Percentiles rank a stretch among this genome's conserved stretches.
Evolutionary conservation across 1,140 invertebrate genomes (phyloP).

Genomic region (Bombus huntii): DNA sequence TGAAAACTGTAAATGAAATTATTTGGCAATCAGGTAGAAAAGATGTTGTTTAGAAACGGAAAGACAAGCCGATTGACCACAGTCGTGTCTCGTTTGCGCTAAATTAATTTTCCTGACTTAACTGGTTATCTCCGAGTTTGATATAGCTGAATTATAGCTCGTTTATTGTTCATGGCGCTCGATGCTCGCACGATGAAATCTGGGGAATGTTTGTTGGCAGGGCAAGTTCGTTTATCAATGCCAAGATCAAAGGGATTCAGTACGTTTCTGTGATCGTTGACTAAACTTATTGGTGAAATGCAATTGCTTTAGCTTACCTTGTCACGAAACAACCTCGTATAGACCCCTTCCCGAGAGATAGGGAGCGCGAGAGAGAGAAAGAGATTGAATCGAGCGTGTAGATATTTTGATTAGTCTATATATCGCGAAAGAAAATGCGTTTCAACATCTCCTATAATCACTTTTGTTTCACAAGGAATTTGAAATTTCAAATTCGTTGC

Average conservation of each 20-base stretch:
- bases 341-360: not conserved
- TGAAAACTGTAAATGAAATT: no score
- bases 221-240: slow-evolving; percentile 32
- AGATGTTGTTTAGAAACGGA: no score
- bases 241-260: slow-evolving; percentile 41
- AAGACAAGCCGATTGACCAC: not conserved
- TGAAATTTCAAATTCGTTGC: not conserved
- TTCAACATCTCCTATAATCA: no score
- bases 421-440: no score
- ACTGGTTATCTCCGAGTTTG: slow-evolving; percentile 8
- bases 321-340: not conserved
- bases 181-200: slow-evolving; percentile 1
- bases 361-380: not conserved
- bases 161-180: slow-evolving; percentile 5
- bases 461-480: no score
- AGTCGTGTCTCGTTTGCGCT: not conserved
- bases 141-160: slow-evolving; percentile 10
- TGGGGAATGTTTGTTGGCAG: slow-evolving; percentile 29
- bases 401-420: not conserved
- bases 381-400: not conserved
- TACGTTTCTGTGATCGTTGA: slow-evolving; percentile 34
- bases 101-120: slow-evolving; percentile 36
- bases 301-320: slow-evolving; percentile 30
- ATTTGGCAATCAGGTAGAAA: no score
- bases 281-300: slow-evolving; percentile 27